These are phyloP conservation scores for Gobiocypris rarus DNA, from an alignment of 2,113 vertebrate species.

Conservation along the genomic window DNA sequence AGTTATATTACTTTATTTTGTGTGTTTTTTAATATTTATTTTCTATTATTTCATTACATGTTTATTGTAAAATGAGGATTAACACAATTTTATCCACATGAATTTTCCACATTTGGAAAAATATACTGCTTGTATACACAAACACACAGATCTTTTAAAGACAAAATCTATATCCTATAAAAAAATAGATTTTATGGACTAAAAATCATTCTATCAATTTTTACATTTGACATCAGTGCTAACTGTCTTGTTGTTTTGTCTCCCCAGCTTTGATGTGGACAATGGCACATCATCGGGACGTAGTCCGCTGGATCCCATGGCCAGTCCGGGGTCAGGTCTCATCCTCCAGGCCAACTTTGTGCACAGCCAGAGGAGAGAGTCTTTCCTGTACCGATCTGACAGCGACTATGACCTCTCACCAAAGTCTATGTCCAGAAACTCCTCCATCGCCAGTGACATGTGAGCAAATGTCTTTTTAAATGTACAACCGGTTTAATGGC, in stretches of 20 bases:
- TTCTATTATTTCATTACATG: neutral
- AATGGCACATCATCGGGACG: slow-evolving; percentile 97
- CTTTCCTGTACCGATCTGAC: slow-evolving; percentile 97
- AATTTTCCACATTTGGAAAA: too few species aligned
- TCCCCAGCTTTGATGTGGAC: slow-evolving; percentile 95
- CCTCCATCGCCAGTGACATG: slow-evolving; percentile 99
- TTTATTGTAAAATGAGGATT: neutral
- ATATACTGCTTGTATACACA: neutral
- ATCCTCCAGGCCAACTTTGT: slow-evolving; percentile 98
- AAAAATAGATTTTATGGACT: too few species aligned
- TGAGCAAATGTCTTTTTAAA: slow-evolving; percentile 68
- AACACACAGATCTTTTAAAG: too few species aligned
- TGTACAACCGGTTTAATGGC: neutral
- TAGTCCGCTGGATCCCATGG: slow-evolving; percentile 98
- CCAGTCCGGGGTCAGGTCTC: slow-evolving; percentile 95
- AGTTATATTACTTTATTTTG: neutral
- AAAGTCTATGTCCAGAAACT: slow-evolving; percentile 98
- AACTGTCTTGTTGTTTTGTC: slow-evolving; percentile 34
- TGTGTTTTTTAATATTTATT: neutral
- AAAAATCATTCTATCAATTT: too few species aligned
- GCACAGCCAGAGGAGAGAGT: slow-evolving; percentile 96
- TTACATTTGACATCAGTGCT: slow-evolving; percentile 1
- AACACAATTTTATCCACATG: too few species aligned
- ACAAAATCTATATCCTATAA: too few species aligned
- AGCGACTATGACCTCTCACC: slow-evolving; percentile 98